Base-by-base conservation (phyloP, 2,888 invertebrate species). In the Mesoligia furuncula region DNA sequence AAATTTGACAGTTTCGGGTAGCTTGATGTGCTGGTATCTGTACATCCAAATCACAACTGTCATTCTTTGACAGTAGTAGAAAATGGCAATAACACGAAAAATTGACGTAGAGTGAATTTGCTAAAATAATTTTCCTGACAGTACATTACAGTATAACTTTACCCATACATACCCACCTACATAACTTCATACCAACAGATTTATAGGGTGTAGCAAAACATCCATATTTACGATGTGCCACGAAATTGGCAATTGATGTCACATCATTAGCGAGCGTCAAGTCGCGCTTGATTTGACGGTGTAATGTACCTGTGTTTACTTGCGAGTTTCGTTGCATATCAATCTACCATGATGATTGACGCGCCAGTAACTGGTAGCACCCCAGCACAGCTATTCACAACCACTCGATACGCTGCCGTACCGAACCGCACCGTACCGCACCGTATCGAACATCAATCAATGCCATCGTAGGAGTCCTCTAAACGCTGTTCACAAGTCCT, bases 241-340 rank as follows among this genome's bases (percentile, higher is more conserved):
- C 77, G 59, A 79, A 79, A 84, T 84, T 84, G 79, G 75, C 79
- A 84, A 84, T 79, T 81, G 85, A 86, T 83, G 79, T 75, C 66
- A 73, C 75, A 75, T 84, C 85, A 85, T 85, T 85, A 85, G 59
- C 80, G 64, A 15, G 27, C 48, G 72, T 72, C 75, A 48, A 45
- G 77, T 57, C 42, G 24, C 77, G 73, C 66, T 70, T 71, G 72
- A 77, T 80, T 80, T 80, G 72, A 75, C 71, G 36, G 24, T 82
- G 72, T 82, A 73, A 70, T 79, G 62, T 81, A 68, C 64, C 67
- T 71, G 45, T 24, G 57, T 64, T 1, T 42, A 84, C 64, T 73
- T 57, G 48, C 59, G 71, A 42, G 62, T 31, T 62, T 42, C 51
- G 42, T 6, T 64, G 11, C 57, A 42, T 75, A 80, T 61, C 73